Evolutionary conservation across 2,113 vertebrate genomes (phyloP), one percentile per base, ranked within the genome.

Genomic region (Odobenus rosmarus): DNA sequence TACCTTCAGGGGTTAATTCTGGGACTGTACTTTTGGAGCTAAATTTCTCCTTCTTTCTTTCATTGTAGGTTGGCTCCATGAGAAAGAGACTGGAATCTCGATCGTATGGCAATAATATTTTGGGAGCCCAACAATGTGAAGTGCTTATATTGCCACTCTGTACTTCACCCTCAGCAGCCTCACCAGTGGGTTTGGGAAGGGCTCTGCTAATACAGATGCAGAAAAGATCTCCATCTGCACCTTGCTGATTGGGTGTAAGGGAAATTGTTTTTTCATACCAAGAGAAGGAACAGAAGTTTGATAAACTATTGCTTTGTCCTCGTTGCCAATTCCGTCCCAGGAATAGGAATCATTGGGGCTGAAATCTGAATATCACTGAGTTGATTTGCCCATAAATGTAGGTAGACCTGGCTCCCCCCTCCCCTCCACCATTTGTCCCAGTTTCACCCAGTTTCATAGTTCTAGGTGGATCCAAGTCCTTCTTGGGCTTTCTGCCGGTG

Each of bases 161-260:
- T 99, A 99, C 98, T 99, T 99, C 98, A 99, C 99, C 19, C 99
- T 99, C 90, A 99, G 99, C 99, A 99, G 99, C 97, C 99, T 99
- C 97, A 99, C 99, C 98, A 99, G 99, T 28, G 99, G 99, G 7
- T 99, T 99, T 62, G 99, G 99, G 95, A 99, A 99, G 6, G 99
- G 99, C 94, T 99, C 99, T 0, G 99, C 99, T 96, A 99, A 99
- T 94, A 99, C 99, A 0, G 99, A 99, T 39, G 99, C 99, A 0
- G 99, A 99, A 97, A 99, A 99, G 99, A 99, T 99, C 96, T 99
- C 99, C 81, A 99, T 99, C 98, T 99, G 99, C 98, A 99, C 99
- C 97, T 99, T 99, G 99, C 98, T 99, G 67, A 99, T 99, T 72
- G 99, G 99, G 91, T 99, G 99, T 99, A 98, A 72, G 99, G 98